phyloP scores from a whole-genome alignment of 2,113 vertebrate genomes.

The Sula dactylatra region DNA sequence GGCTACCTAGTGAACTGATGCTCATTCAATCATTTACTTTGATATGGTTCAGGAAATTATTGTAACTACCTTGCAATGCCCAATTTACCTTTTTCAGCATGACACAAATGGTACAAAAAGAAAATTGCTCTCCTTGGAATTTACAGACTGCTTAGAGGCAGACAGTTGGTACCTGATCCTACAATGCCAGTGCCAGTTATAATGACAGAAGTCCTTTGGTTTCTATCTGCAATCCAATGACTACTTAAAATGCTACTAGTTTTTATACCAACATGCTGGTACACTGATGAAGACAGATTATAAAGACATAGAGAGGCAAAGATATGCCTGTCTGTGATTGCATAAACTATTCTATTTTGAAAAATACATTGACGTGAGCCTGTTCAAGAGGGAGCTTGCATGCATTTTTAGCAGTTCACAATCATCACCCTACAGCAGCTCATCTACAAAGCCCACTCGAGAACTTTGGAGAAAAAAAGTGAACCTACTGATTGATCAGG shows the following conservation, averaged over 20 bases:
- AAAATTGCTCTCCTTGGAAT: not conserved
- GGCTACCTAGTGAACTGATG: not conserved
- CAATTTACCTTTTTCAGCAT: not conserved
- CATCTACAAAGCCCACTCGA: not conserved
- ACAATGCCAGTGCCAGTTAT: not conserved
- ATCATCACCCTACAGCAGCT: not conserved
- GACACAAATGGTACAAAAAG: not conserved
- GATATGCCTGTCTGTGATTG: not conserved
- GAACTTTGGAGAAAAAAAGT: not conserved
- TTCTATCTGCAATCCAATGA: not conserved
- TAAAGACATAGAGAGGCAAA: not conserved
- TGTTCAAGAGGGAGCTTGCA: not conserved
- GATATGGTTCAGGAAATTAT: not conserved
- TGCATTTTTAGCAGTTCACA: not conserved
- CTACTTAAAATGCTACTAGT: not conserved
- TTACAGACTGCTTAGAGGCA: not conserved
- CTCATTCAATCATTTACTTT: not conserved
- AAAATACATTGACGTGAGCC: not conserved
- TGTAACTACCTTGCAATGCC: not conserved
- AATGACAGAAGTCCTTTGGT: not conserved
- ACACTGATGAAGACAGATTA: not conserved
- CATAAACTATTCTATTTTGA: not conserved
- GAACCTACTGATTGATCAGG: not conserved
- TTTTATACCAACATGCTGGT: not conserved
- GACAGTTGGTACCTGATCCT: not conserved